Base-by-base conservation (phyloP, 1,140 invertebrate genomes). In the Scaptomyza montana region DNA sequence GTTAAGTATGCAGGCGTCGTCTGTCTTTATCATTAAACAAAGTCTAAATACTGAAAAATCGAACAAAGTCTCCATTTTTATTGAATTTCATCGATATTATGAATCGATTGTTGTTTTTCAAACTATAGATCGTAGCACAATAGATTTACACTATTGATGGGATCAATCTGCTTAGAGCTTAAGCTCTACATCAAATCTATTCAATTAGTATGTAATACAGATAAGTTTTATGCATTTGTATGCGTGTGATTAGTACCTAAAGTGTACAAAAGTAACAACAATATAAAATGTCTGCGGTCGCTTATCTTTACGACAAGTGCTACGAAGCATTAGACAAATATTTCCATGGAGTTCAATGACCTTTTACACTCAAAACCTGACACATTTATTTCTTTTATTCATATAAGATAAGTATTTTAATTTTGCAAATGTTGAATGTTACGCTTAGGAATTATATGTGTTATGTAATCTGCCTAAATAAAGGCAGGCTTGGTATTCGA, bases 241-340 rank as follows among this genome's bases (percentile, higher is more conserved):
- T 25, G 39, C 16, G 41, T 61, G 39, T 71, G 54, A 36, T 66
- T 54, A 66, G 49, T n/a, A 9, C 30, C 1, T 33, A 33, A 28
- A 43, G 25, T 36, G 41, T 41, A 59, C 41, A 62, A 60, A 50
- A 50, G 60, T 41, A 63, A 50, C 16, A 46, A 62, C 3, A 36
- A 33, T 6, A 33, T 33, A 33, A 5, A 47, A 61, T 66, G 62
- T 61, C 46, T 55, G 19, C 4, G 47, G 63, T 28, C 30, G 57
- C 65, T 76, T 76, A 76, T 76, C 74, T 76, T 62, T 41, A 66
- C 39, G 72, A 74, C 68, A 71, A 75, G 68, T 71, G 61, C 61
- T 19, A n/a, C 49, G 49, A 47, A 8, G 28, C 63, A 54, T 72
- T 72, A 72, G 69, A 60, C 51, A 49, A 51, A 43, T 71, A 63